Conservation (phyloP, 2,113 vertebrate genomes). For the Lampris incognitus region DNA sequence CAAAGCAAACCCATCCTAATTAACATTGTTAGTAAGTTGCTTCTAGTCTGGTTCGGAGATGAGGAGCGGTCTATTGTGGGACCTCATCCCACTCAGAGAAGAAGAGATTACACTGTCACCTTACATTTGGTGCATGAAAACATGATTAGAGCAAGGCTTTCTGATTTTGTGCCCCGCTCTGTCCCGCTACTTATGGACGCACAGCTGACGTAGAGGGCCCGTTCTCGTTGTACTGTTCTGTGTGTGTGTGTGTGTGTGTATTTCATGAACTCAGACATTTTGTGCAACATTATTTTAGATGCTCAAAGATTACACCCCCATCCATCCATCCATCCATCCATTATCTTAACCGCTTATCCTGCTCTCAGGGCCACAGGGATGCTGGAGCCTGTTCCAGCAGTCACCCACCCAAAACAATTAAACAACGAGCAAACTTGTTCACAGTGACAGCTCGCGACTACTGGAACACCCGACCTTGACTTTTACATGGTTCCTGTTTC, state of each 20-base stretch:
- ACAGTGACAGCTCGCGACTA: no score
- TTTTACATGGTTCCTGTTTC: no score
- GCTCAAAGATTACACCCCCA: no score
- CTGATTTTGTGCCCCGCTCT: neutral
- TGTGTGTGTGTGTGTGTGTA: neutral
- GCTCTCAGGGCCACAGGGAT: no score
- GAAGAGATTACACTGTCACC: neutral
- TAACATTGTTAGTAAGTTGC: neutral
- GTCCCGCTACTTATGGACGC: neutral
- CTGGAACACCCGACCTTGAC: no score
- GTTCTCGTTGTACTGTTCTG: neutral
- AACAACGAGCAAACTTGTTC: no score
- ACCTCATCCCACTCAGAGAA: neutral
- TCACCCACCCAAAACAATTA: neutral
- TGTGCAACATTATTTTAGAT: no score
- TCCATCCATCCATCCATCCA: neutral
- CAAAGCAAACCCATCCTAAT: neutral
- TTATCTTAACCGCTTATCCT: no score
- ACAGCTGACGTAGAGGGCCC: neutral
- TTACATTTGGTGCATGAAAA: neutral
- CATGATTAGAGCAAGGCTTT: conserved; percentile 1
- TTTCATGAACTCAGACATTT: no score
- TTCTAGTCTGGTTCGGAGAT: neutral
- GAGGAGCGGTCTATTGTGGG: neutral
- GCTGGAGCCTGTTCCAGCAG: neutral